These are phyloP conservation scores for Mercenaria mercenaria DNA, from an alignment of 1,140 invertebrate genomes.

Conservation along the genomic window DNA sequence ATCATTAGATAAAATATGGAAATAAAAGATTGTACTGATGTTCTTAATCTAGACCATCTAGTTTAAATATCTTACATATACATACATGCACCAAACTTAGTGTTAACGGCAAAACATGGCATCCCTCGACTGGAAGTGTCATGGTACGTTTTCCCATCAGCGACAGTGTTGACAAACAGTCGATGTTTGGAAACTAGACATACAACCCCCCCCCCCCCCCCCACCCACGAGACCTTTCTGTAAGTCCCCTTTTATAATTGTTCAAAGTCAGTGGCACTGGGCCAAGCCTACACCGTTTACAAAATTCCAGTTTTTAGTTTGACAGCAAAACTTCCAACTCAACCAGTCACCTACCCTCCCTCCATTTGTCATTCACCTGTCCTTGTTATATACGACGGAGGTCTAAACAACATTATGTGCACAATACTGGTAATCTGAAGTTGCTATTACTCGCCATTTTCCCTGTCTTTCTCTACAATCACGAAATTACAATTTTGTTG, in stretches of 20 bases:
- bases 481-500: too few species aligned
- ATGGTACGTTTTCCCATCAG: background rate
- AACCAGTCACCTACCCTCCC: too few species aligned
- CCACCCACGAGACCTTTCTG: conserved; percentile 52
- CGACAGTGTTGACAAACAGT: background rate
- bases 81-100: background rate
- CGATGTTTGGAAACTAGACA: background rate
- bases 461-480: too few species aligned
- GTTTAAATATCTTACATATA: too few species aligned
- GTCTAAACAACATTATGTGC: too few species aligned
- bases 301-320: conserved; percentile 16
- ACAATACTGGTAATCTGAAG: too few species aligned
- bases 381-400: too few species aligned
- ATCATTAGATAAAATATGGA: too few species aligned
- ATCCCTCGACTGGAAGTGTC: background rate
- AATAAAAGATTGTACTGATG: too few species aligned
- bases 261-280: conserved; percentile 35
- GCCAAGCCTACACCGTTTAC: conserved; percentile 20
- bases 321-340: conserved; percentile 39
- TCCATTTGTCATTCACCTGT: too few species aligned
- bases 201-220: conserved; percentile 36
- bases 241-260: conserved; percentile 1
- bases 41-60: too few species aligned
- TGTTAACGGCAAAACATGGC: background rate
- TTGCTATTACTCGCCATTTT: too few species aligned